Evolutionary conservation across 2,797 vertebrate species (phyloP).

Genomic region (Enteromius trimaculatus): DNA sequence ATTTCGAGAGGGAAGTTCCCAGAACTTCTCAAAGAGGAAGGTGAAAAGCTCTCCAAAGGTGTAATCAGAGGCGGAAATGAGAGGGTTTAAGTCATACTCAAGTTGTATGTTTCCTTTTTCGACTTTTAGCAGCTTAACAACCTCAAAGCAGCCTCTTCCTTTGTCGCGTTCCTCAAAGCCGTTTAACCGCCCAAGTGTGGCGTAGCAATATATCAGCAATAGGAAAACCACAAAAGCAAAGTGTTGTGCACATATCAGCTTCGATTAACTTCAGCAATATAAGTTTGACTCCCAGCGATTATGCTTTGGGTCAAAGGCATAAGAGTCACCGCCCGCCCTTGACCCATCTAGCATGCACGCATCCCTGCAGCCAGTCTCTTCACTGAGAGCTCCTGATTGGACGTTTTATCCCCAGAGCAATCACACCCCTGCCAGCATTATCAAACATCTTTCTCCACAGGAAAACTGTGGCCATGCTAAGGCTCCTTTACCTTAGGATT

Average conservation of each 20-base stretch:
- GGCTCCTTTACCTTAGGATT: slow-evolving; percentile 25
- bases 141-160: slow-evolving; percentile 42
- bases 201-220: slow-evolving; percentile 2
- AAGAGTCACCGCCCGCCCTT: slow-evolving; percentile 42
- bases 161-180: slow-evolving; percentile 50
- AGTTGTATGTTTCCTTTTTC: slow-evolving; percentile 38
- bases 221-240: slow-evolving; percentile 8
- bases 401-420: slow-evolving; percentile 40
- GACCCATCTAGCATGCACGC: slow-evolving; percentile 36
- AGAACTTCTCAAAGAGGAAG: slow-evolving; percentile 36
- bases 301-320: slow-evolving; percentile 18
- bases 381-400: slow-evolving; percentile 24
- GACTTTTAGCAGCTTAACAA: slow-evolving; percentile 39
- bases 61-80: slow-evolving; percentile 57
- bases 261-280: slow-evolving; percentile 47
- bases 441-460: slow-evolving; percentile 44
- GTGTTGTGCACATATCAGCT: slow-evolving; percentile 45
- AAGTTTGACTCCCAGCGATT: slow-evolving; percentile 30
- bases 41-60: slow-evolving; percentile 48
- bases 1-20: slow-evolving; percentile 49
- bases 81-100: slow-evolving; percentile 35
- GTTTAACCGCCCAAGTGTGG: neutral
- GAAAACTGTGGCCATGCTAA: slow-evolving; percentile 36
- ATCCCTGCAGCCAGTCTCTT: slow-evolving; percentile 44
- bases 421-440: slow-evolving; percentile 30